phyloP scores from a whole-genome alignment of 1,140 invertebrate species.

The Chrysoperla carnea region DNA sequence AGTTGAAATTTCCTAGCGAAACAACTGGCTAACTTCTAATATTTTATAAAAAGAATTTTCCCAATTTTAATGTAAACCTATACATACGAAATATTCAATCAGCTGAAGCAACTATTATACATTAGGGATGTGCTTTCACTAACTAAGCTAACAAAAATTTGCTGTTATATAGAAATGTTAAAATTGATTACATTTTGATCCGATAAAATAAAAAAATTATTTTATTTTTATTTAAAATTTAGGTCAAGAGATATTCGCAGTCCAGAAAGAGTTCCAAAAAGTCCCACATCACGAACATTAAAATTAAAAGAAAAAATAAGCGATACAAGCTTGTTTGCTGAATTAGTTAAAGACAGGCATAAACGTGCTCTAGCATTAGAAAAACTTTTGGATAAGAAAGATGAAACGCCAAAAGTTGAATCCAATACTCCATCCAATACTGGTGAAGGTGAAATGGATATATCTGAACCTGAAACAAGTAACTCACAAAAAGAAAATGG shows the following conservation, averaged over 20 bases:
- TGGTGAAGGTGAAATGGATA: conserved; percentile 9
- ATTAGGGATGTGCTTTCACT: too few relatives aligned
- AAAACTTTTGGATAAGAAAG: conserved; percentile 39
- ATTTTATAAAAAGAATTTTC: too few relatives aligned
- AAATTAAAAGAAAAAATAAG: conserved; percentile 35
- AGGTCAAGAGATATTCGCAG: conserved; percentile 28
- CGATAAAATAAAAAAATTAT: background rate
- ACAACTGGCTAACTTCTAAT: too few relatives aligned
- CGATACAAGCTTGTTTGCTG: conserved; percentile 72
- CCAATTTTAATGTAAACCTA: too few relatives aligned
- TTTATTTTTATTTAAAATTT: background rate
- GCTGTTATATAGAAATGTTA: too few relatives aligned
- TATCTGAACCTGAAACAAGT: conserved; percentile 1
- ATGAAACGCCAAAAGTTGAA: conserved; percentile 24
- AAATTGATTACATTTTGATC: conserved; percentile 11
- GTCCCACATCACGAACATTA: conserved; percentile 18
- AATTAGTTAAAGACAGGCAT: conserved; percentile 68
- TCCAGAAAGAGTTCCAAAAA: conserved; percentile 9
- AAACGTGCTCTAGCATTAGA: conserved; percentile 57
- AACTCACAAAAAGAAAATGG: conserved; percentile 11
- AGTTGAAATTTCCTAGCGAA: too few relatives aligned
- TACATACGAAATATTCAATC: too few relatives aligned
- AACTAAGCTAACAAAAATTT: too few relatives aligned
- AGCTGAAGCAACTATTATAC: too few relatives aligned
- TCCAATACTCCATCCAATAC: conserved; percentile 13